Conservation (phyloP, 2,113 vertebrate genomes). For the Garra rufa region DNA sequence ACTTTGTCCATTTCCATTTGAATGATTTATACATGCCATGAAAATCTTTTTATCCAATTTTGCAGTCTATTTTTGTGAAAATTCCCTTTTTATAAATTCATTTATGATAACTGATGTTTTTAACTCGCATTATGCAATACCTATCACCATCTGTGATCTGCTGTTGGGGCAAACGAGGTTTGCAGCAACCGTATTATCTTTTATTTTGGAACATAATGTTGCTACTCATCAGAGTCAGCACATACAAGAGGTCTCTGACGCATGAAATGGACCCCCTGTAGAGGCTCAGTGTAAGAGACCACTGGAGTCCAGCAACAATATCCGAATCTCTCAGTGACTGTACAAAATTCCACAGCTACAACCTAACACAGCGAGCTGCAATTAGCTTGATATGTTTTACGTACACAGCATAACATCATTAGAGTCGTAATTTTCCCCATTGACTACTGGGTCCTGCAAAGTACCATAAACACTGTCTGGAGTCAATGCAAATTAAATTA, state of each 20-base stretch:
- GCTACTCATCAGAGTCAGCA: background rate
- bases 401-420: background rate
- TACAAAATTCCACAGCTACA: background rate
- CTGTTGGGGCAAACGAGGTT: background rate
- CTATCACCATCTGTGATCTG: background rate
- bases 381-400: background rate
- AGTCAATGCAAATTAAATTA: slow-evolving; percentile 33
- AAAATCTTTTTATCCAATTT: background rate
- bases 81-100: background rate
- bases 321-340: background rate
- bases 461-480: background rate
- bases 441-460: background rate
- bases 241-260: background rate
- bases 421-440: background rate
- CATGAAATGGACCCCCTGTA: background rate
- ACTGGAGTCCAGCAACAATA: background rate
- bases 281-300: background rate
- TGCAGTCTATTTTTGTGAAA: background rate
- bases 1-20: background rate
- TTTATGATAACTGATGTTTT: background rate
- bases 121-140: background rate
- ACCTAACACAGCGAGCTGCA: background rate
- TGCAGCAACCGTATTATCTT: slow-evolving; percentile 8
- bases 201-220: slow-evolving; percentile 11
- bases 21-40: background rate